phyloP scores from a whole-genome alignment of 1,140 invertebrate species.

The Dendrolimus kikuchii region DNA sequence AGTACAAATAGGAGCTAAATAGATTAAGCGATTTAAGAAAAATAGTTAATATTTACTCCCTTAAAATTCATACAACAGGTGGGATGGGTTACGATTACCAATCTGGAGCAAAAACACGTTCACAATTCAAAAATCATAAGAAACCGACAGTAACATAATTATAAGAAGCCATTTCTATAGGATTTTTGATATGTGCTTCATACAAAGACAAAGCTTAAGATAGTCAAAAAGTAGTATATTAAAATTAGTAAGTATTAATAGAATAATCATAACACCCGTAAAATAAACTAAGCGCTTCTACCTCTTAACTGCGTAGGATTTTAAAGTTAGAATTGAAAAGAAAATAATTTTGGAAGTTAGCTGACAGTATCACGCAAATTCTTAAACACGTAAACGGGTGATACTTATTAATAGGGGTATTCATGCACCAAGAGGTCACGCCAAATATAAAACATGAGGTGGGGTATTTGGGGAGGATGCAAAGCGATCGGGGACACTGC shows the following conservation, averaged over 20 bases:
- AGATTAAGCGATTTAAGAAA: conserved; percentile 21
- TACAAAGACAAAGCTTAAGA: conserved; percentile 42
- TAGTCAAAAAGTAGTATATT: conserved; percentile 24
- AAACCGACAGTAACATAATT: conserved; percentile 29
- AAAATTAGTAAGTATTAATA: conserved; percentile 19
- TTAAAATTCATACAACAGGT: conserved; percentile 20
- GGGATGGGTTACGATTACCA: conserved; percentile 13
- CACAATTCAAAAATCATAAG: conserved; percentile 33
- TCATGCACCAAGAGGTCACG: conserved; percentile 71
- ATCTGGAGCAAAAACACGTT: conserved; percentile 21
- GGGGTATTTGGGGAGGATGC: conserved; percentile 59
- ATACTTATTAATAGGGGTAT: conserved; percentile 28
- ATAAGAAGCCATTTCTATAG: conserved; percentile 55
- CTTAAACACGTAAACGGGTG: conserved; percentile 21
- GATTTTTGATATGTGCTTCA: conserved; percentile 40
- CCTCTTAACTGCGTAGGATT: conserved; percentile 37
- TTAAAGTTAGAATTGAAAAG: conserved; percentile 31
- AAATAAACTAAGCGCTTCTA: conserved; percentile 58
- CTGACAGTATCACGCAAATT: conserved; percentile 32
- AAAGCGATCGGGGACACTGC: conserved; percentile 71
- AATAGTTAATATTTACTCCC: conserved; percentile 19
- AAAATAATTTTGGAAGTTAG: conserved; percentile 27
- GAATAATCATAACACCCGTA: conserved; percentile 15
- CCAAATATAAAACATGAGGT: conserved; percentile 49
- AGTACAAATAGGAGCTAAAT: conserved; percentile 16